Base-by-base conservation (phyloP, 2,797 vertebrate genomes). In the Molossus molossus region DNA sequence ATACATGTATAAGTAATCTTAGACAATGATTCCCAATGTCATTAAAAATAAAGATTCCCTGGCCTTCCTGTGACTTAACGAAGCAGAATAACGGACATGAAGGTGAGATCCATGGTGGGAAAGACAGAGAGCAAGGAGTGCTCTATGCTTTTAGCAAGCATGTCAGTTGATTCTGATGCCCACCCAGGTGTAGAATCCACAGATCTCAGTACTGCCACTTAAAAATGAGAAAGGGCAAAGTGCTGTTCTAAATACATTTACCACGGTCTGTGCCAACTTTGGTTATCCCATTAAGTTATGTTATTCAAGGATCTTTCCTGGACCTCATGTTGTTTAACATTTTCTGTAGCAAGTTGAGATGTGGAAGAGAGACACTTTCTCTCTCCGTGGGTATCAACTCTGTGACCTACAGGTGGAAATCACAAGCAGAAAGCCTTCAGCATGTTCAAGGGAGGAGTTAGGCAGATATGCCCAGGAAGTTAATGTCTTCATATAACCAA, bases 341-440 rank as follows among this genome's bases (percentile, higher is more conserved):
- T 84, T 89, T 92, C 64, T 58, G 13, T 55, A 77, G 27, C 64
- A 75, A 86, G 5, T 53, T 94, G 29, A 80, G 85, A 77, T 80
- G 10, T n/a, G 45, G 33, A 65, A 85, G 33, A 89, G 33, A 94
- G 20, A 62, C 12, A 45, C 10, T 25, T 69, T 70, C 23, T 75
- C 10, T 25, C 13, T 88, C 45, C n/a, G 8, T 55, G 45, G 21
- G 12, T 45, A 72, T 62, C 50, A 77, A 6, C 48, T 13, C 23
- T 70, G 29, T 81, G 89, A 50, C 21, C 33, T 95, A 29, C 55
- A n/a, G 73, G 20, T 25, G n/a, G 53, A 76, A 80, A 15, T 27
- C 20, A 58, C 10, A 37, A 70, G 40, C 45, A n/a, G 70, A 58
- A 81, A 7, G 48, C 20, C 73, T 79, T 84, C 37, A 29, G 23